Conservation (phyloP, 2,797 vertebrate genomes). For the Vireo griseus region DNA sequence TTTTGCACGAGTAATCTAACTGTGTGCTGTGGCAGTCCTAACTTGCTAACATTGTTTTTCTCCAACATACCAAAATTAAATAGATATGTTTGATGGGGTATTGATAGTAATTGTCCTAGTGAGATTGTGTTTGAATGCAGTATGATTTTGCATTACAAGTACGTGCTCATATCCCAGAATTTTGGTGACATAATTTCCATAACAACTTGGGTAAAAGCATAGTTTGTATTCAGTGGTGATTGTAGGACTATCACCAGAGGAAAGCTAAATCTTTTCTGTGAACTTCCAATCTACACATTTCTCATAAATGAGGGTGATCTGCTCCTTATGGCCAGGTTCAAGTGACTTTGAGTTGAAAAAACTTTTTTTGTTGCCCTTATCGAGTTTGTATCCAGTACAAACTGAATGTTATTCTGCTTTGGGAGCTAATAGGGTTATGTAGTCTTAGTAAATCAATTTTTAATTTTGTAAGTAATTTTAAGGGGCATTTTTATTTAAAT, state of each 20-base stretch:
- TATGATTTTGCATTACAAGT: background rate
- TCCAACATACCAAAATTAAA: background rate
- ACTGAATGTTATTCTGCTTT: background rate
- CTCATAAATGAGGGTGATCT: background rate
- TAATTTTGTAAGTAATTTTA: background rate
- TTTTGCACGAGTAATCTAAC: background rate
- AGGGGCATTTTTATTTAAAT: background rate
- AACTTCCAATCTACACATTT: background rate
- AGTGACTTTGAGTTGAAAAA: background rate
- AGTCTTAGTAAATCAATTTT: background rate
- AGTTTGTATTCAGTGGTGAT: background rate
- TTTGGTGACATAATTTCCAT: background rate
- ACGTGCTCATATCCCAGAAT: background rate
- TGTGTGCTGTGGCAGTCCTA: background rate
- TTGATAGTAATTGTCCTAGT: background rate
- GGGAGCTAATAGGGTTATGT: background rate
- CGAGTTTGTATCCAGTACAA: background rate
- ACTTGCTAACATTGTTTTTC: background rate
- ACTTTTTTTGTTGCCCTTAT: background rate
- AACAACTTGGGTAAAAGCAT: background rate
- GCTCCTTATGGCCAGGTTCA: background rate
- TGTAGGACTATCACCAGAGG: background rate
- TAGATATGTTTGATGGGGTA: background rate
- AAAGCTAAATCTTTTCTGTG: background rate
- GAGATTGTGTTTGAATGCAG: background rate